Evolutionary conservation across 2,113 vertebrate species (phyloP).

Genomic region (Ardeotis arabs): DNA sequence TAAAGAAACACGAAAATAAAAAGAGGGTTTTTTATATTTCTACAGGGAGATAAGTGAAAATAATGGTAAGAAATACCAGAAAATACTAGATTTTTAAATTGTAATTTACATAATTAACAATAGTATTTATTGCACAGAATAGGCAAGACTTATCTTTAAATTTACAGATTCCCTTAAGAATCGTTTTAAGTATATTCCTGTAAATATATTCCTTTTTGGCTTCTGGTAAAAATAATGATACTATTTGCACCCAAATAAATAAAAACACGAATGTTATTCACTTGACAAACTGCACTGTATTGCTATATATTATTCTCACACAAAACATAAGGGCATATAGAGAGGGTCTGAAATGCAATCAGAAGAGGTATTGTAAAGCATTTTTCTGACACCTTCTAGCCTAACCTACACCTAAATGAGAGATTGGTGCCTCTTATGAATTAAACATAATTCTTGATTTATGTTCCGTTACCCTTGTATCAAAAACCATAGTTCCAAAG

Average conservation of each 20-base stretch:
- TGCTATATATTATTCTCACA: slow-evolving; percentile 65
- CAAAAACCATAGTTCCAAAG: slow-evolving; percentile 76
- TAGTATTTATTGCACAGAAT: background rate
- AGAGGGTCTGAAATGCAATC: slow-evolving; percentile 67
- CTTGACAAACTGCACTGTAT: slow-evolving; percentile 59
- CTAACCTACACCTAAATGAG: slow-evolving; percentile 71
- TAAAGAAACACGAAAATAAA: background rate
- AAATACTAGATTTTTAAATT: background rate
- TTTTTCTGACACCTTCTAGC: slow-evolving; percentile 73
- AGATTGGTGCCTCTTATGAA: slow-evolving; percentile 78
- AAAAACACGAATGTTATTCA: slow-evolving; percentile 63
- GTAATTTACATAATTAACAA: background rate
- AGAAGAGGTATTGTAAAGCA: slow-evolving; percentile 76
- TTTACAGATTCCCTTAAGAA: slow-evolving; percentile 29
- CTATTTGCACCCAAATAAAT: slow-evolving; percentile 60
- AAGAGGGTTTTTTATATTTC: background rate
- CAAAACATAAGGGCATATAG: slow-evolving; percentile 19
- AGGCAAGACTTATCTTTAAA: background rate
- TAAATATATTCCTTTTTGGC: slow-evolving; percentile 46
- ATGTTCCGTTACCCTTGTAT: slow-evolving; percentile 75
- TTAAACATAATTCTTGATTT: slow-evolving; percentile 83
- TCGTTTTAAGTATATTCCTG: slow-evolving; percentile 33
- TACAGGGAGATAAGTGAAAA: background rate
- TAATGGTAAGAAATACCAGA: background rate
- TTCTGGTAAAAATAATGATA: slow-evolving; percentile 57